These are phyloP conservation scores for Numida meleagris DNA, from an alignment of 2,113 vertebrate species.

Conservation along the genomic window DNA sequence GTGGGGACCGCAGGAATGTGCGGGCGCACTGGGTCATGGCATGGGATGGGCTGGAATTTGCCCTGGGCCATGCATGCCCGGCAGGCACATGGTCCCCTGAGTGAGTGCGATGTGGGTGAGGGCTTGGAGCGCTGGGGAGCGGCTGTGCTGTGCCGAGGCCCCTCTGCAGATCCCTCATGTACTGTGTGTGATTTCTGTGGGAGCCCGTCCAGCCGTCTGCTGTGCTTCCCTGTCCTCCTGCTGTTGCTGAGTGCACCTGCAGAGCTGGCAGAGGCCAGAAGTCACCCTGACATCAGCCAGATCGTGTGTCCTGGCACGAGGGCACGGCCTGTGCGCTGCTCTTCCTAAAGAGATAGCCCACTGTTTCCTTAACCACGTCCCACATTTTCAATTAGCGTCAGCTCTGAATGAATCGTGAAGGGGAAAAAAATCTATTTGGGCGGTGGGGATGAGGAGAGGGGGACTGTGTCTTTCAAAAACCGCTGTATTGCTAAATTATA, in stretches of 20 bases:
- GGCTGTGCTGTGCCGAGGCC: neutral
- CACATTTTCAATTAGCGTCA: constrained; percentile 62
- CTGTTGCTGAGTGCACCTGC: neutral
- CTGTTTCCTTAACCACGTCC: neutral
- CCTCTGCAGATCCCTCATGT: fast-evolving
- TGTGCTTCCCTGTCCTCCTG: neutral
- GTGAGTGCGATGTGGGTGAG: fast-evolving
- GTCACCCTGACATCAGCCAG: neutral
- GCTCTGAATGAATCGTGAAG: constrained; percentile 56
- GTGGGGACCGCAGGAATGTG: neutral
- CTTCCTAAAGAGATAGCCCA: neutral
- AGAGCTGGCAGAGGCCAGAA: neutral
- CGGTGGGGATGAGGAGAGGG: constrained; percentile 34
- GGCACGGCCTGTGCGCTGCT: neutral
- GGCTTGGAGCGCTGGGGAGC: fast-evolving
- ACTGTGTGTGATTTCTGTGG: neutral
- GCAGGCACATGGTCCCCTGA: neutral
- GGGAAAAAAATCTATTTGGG: constrained; percentile 43
- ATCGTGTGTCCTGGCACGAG: fast-evolving
- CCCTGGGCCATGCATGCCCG: fast-evolving
- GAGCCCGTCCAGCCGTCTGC: neutral
- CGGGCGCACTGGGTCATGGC: fast-evolving
- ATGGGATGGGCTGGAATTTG: neutral
- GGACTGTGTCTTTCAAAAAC: constrained; percentile 66
- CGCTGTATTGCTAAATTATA: constrained; percentile 75